Evolutionary conservation across 2,113 vertebrate species (phyloP), one percentile per base, ranked within the genome.

Genomic region (Siniperca knerii): DNA sequence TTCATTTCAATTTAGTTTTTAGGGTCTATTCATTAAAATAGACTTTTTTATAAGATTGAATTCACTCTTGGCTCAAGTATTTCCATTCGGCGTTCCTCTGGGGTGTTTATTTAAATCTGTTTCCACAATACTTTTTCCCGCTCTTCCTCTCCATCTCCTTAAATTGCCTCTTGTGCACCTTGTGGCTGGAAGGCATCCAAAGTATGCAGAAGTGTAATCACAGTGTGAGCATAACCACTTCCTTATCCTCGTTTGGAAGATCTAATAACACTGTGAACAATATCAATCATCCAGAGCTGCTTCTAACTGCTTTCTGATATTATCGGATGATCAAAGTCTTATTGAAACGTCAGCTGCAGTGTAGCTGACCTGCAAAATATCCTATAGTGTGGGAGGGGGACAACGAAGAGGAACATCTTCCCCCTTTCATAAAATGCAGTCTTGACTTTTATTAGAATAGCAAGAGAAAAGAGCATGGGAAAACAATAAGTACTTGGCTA

Each of bases 171-270:
- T 85, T 87, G 76, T 90, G 81, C 92, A 93, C 90, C 89, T 92
- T 92, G 80, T 86, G 83, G 55, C 86, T 93, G 93, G 91, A 94
- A 82, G 65, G 64, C 82, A 83, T 91, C 91, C 93, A 92, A 93
- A 90, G 85, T 88, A 92, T 93, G 89, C 90, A 91, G 84, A 82
- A 85, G 85, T 76, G 75, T 83, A 92, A 91, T 90, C 89, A 90
- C 83, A 87, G 71, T 79, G 83, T 77, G 71, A 90, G 75, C 82
- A 66, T 78, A 89, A 90, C 87, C 87, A 90, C 86, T 90, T 93
- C 92, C 92, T 89, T 78, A 89, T 88, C 85, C 85, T 79, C 61
- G 0, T 89, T 88, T 85, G 84, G 76, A 87, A 90, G 85, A 86
- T 89, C 83, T 84, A 89, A 81, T 90, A 88, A 89, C 83, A 89